Percentiles rank a stretch among this genome's conserved stretches.
phyloP scores from a whole-genome alignment of 2,888 invertebrate species.

The Seladonia tumulorum region DNA sequence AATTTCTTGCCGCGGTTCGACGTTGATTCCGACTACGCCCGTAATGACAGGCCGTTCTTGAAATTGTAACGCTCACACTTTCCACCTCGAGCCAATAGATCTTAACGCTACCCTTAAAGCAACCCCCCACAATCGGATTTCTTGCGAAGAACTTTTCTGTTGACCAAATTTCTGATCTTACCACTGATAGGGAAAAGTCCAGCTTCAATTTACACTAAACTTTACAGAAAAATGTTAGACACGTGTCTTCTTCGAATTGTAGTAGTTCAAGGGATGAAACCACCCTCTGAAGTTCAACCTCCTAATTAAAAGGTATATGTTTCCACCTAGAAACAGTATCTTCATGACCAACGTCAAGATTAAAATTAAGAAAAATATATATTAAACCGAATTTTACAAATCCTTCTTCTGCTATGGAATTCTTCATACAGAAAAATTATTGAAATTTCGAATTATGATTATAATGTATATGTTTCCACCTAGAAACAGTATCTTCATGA shows the following conservation, averaged over 20 bases:
- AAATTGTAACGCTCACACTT: conserved; percentile 18
- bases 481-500: no score
- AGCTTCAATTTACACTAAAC: neutral
- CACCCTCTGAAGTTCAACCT: no score
- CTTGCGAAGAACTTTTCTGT: neutral
- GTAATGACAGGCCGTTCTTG: conserved; percentile 23
- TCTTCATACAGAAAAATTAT: no score
- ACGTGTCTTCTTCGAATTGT: neutral
- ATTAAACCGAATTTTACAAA: no score
- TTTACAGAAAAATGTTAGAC: neutral
- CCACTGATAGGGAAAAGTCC: neutral
- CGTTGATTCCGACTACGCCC: neutral
- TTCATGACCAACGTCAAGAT: no score
- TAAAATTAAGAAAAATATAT: no score
- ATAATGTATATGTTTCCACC: no score
- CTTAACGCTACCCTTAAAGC: no score
- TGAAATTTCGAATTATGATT: no score
- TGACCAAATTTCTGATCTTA: neutral
- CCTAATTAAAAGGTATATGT: no score
- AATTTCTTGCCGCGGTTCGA: conserved; percentile 20
- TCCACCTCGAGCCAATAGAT: neutral
- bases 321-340: no score
- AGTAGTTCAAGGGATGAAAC: neutral
- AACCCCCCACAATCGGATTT: neutral
- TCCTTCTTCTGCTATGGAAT: no score